These are phyloP conservation scores for Trichosurus vulpecula DNA, from an alignment of 2,797 vertebrate species.

Conservation along the genomic window DNA sequence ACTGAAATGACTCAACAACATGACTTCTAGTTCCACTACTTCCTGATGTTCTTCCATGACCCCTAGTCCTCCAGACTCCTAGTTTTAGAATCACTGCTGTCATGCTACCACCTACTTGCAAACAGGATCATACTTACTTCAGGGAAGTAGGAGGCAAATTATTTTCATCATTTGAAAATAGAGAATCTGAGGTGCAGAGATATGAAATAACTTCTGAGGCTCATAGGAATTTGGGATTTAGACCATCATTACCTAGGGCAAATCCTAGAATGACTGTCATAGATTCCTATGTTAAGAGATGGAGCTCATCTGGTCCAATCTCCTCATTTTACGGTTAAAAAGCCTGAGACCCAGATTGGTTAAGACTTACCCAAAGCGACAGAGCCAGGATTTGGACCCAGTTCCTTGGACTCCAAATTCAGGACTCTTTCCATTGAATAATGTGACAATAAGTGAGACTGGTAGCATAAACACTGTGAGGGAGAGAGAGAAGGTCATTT, in stretches of 20 bases:
- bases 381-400: background rate
- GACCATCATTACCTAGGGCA: background rate
- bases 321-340: background rate
- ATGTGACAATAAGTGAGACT: background rate
- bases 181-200: background rate
- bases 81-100: background rate
- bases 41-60: background rate
- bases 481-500: background rate
- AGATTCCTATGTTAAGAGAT: background rate
- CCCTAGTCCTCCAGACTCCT: background rate
- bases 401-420: background rate
- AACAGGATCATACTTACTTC: background rate
- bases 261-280: background rate
- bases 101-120: background rate
- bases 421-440: background rate
- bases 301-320: background rate
- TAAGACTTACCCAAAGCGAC: background rate
- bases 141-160: background rate
- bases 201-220: background rate
- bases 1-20: no score
- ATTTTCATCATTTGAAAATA: accelerated
- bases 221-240: background rate
- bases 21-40: background rate
- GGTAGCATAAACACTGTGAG: background rate
- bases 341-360: background rate